Base-by-base conservation (phyloP, 1,140 invertebrate genomes). In the Drosophila nannoptera region DNA sequence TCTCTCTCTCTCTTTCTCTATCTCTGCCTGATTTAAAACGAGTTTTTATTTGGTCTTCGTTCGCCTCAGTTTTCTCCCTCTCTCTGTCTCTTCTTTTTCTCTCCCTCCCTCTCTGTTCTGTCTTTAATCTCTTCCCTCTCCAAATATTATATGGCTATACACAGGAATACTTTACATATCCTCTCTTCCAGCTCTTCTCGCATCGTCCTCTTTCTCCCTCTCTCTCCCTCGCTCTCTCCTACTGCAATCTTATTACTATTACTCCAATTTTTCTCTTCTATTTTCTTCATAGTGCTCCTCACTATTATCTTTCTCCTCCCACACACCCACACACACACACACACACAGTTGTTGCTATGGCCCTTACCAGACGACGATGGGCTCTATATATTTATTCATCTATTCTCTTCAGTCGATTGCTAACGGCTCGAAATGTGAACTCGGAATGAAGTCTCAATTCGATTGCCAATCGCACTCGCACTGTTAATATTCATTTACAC, bases 401-500 rank as follows among this genome's bases (percentile, higher is more conserved):
- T 55, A 45, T 38, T 11, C 38, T 45, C 22, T 35, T 33, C 11
- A 29, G 11, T 50, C 38, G 35, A 31, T 29, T 64, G 62, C 42
- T 52, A 8, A 58, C 43, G 8, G 52, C 12, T 49, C 50, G 52
- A 63, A 55, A 29, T 45, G 7, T 33, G 43, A 33, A 35, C 53
- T 38, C 38, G 0, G n/a, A 69, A 69, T 69, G 67, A 56, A 55
- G 14, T 58, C 22, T 55, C 53, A 53, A 65, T 58, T 52, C 52
- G 29, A 69, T 69, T 65, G 67, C 45, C 45, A 56, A 69, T 69
- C n/a, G n/a, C 67, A 36, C 33, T 48, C 9, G 22, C 49, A 68
- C 55, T 53, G 22, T 49, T 50, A 60, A 49, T 69, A 69, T 64
- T 69, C 67, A 69, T 31, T 68, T n/a, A n/a, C n/a, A n/a, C n/a